These are phyloP conservation scores for Pachyseris speciosa DNA, from an alignment of 64 coral and sea anemone genomes.

Conservation along the genomic window DNA sequence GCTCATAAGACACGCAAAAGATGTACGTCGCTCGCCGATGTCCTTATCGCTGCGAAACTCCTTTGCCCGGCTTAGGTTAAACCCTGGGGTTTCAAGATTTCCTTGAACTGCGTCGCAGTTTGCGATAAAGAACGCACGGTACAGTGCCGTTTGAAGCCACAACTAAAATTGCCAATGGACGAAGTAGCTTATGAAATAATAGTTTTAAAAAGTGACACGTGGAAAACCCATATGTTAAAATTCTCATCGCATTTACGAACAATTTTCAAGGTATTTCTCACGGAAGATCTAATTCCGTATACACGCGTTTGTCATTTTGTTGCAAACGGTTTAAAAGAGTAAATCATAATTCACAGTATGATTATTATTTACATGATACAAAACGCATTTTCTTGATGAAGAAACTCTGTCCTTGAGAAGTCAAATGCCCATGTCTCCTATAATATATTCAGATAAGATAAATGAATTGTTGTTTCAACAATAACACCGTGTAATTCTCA, in stretches of 20 bases:
- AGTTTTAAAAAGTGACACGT: too few relatives aligned
- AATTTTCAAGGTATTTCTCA: background rate
- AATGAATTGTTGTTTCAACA: background rate
- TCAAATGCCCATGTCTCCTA: background rate
- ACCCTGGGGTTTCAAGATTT: background rate
- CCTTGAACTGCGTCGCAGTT: background rate
- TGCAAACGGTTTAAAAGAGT: background rate
- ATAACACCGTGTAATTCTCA: too few relatives aligned
- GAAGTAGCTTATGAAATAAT: background rate
- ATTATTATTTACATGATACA: background rate
- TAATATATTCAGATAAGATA: background rate
- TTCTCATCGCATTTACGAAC: background rate
- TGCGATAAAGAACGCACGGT: background rate
- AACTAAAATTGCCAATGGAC: background rate
- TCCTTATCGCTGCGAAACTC: background rate
- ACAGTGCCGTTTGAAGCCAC: too few relatives aligned
- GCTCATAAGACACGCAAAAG: background rate
- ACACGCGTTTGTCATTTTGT: background rate
- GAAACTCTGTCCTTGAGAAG: background rate
- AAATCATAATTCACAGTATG: background rate
- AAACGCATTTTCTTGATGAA: background rate
- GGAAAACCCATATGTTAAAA: background rate
- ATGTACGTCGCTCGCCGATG: background rate
- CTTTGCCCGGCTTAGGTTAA: background rate
- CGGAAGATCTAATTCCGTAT: background rate